Percentiles rank a stretch among this genome's conserved stretches.
phyloP scores from a whole-genome alignment of 2,113 vertebrate species.

The Hystrix brachyura region DNA sequence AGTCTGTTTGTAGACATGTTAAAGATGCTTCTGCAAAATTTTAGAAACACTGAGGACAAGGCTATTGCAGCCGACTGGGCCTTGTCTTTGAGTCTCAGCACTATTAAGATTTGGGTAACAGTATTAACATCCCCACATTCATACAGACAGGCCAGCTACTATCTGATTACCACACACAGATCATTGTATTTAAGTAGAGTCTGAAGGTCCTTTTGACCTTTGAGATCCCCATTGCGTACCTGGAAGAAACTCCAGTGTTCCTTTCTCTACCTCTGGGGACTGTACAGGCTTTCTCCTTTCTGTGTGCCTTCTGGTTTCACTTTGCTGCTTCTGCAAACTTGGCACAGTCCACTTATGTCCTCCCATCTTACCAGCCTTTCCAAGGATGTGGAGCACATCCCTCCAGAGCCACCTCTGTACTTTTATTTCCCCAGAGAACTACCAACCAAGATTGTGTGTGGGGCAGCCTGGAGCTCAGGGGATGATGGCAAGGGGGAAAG shows the following conservation, averaged over 20 bases:
- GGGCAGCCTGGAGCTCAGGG: neutral
- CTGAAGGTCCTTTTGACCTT: neutral
- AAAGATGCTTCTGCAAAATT: neutral
- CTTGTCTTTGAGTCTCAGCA: neutral
- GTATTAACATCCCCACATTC: neutral
- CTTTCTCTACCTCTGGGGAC: neutral
- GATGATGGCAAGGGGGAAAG: neutral
- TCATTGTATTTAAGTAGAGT: neutral
- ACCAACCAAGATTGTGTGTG: neutral
- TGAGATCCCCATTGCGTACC: too few relatives aligned
- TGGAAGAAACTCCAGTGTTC: neutral
- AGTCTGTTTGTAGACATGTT: neutral
- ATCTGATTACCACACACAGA: neutral
- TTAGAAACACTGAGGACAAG: neutral
- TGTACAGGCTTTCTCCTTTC: neutral
- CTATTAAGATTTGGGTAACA: neutral
- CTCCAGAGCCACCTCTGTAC: neutral
- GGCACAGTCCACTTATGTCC: neutral
- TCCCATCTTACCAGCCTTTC: neutral
- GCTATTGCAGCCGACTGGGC: neutral
- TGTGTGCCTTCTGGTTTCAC: neutral
- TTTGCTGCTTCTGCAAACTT: neutral
- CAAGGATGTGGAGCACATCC: neutral
- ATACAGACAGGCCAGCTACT: neutral
- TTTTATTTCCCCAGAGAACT: neutral